Base-by-base conservation (phyloP, 2,113 vertebrate species). In the Cynopterus brachyotis region DNA sequence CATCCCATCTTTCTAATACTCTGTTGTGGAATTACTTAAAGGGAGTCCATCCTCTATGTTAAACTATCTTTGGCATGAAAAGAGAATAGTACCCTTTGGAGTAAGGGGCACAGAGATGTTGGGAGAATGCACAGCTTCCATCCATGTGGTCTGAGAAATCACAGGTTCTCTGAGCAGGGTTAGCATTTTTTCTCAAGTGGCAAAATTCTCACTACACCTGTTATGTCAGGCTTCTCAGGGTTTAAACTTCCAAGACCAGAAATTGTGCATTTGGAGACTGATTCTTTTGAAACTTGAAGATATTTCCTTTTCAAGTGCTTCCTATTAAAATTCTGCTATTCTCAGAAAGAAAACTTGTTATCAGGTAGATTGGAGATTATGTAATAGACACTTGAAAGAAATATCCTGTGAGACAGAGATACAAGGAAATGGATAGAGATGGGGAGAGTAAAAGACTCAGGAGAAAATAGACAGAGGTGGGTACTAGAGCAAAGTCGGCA, bases 21-120 rank as follows among this genome's bases (percentile, higher is more conserved):
- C 96, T 97, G 96, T 96, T 97, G 97, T 98, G 95, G 95, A 98
- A 97, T 98, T 97, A 98, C 95, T 97, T 96, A 94, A 69, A 66
- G 95, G 95, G 89, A 95, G 95, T 97, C 94, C 11, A 37, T 88
- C 85, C 94, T 98, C 96, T 95, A 75, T 59, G 94, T 98, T 96
- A 96, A 97, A 84, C 84, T 98, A 91, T 97, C 96, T 90, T 83
- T 40, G 53, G 95, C 82, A 87, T 92, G 89, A 96, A 96, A 96
- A 90, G 75, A 73, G 2, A 59, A 30, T 1, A 28, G n/a, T 32
- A 28, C 66, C 35, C 9, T 66, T 83, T 67, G 11, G 73, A 64
- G 20, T 28, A 35, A 24, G 35, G 37, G 17, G 2, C 28, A 1
- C 2, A 2, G 32, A 85, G 16, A 2, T 5, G 19, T 16, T 50